Conservation (phyloP, 2,888 invertebrate species). For the Hedychridium roseum region DNA sequence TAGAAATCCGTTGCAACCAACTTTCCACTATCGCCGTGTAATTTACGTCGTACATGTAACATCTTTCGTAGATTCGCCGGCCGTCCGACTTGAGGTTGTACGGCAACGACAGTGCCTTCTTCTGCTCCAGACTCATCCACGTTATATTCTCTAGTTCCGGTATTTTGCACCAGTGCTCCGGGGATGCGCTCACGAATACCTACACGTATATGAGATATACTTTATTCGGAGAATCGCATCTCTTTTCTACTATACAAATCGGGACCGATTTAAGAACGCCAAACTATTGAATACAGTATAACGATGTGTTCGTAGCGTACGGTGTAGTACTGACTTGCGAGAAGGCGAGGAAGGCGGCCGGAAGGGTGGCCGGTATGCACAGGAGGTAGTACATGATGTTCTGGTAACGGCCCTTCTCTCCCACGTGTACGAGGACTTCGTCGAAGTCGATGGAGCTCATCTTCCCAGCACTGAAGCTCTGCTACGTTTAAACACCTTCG, state of each 20-base stretch:
- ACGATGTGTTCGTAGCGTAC: too few species aligned
- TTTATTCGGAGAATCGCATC: too few species aligned
- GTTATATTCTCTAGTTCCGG: constrained; percentile 65
- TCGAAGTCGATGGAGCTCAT: constrained; percentile 67
- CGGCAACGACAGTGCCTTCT: constrained; percentile 68
- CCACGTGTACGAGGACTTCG: constrained; percentile 70
- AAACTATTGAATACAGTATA: too few species aligned
- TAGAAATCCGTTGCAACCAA: constrained; percentile 48
- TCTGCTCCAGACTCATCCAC: constrained; percentile 64
- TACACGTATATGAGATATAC: constrained; percentile 42
- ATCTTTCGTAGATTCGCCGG: constrained; percentile 64
- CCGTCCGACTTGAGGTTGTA: constrained; percentile 60
- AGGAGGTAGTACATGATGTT: constrained; percentile 71
- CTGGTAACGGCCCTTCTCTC: constrained; percentile 73
- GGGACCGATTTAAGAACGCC: too few species aligned
- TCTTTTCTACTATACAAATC: too few species aligned
- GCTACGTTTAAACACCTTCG: constrained; percentile 22
- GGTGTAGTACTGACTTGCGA: constrained; percentile 67
- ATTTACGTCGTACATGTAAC: constrained; percentile 67
- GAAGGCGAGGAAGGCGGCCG: constrained; percentile 73
- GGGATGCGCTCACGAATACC: constrained; percentile 76
- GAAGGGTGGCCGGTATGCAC: constrained; percentile 72
- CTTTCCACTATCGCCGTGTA: constrained; percentile 58
- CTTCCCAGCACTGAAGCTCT: constrained; percentile 37
- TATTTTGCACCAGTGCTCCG: constrained; percentile 74